phyloP scores from a whole-genome alignment of 2,113 vertebrate genomes.

The Micronycteris hirsuta region DNA sequence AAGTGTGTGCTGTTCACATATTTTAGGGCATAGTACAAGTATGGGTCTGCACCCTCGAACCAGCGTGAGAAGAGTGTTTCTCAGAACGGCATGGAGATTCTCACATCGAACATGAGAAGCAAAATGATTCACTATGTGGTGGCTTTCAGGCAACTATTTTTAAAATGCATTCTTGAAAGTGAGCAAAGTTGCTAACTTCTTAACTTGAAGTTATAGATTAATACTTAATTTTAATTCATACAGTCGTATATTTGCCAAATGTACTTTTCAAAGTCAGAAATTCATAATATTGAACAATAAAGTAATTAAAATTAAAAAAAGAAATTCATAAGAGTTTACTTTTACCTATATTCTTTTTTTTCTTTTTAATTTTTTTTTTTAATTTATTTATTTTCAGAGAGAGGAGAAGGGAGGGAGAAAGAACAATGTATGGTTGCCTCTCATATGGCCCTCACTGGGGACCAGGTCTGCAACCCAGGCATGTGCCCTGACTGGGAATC shows the following conservation, averaged over 20 bases:
- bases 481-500: too few relatives aligned
- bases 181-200: neutral
- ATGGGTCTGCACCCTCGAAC: neutral
- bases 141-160: neutral
- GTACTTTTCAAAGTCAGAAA: slow-evolving; percentile 16
- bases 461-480: too few relatives aligned
- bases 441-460: too few relatives aligned
- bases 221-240: neutral
- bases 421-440: too few relatives aligned
- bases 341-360: neutral
- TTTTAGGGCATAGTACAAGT: neutral
- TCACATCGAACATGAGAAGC: neutral
- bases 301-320: too few relatives aligned
- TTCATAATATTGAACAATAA: too few relatives aligned
- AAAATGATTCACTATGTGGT: neutral
- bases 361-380: too few relatives aligned
- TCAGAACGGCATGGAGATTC: neutral
- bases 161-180: neutral
- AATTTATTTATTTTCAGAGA: too few relatives aligned
- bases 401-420: too few relatives aligned
- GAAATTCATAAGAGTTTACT: neutral
- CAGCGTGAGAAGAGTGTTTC: neutral
- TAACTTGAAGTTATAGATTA: neutral
- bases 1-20: neutral
- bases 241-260: neutral